Percentiles rank a stretch among this genome's conserved stretches.
phyloP scores from a whole-genome alignment of 2,797 vertebrate genomes.

The Podarcis lilfordi region DNA sequence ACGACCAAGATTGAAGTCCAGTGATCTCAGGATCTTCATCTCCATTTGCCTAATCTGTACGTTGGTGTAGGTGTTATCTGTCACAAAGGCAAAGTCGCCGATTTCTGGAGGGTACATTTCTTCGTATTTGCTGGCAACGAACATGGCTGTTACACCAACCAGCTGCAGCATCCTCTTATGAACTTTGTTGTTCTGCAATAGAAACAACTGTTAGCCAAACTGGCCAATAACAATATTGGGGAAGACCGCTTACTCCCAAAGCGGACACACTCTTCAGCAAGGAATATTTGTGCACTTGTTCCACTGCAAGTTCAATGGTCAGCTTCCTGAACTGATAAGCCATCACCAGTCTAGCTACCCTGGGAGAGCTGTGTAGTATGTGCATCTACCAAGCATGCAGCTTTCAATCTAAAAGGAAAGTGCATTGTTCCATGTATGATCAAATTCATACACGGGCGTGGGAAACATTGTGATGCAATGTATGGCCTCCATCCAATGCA shows the following conservation, averaged over 20 bases:
- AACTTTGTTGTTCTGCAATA: slow-evolving; percentile 79
- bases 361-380: no score
- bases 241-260: neutral
- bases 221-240: neutral
- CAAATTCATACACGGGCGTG: no score
- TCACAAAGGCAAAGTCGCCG: slow-evolving; percentile 66
- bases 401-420: neutral
- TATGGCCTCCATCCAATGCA: no score
- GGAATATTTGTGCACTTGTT: no score
- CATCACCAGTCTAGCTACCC: neutral
- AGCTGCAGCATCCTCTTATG: slow-evolving; percentile 86
- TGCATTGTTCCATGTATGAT: neutral
- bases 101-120: slow-evolving; percentile 61
- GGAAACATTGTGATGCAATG: no score
- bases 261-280: no score
- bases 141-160: slow-evolving; percentile 78
- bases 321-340: no score
- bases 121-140: slow-evolving; percentile 76
- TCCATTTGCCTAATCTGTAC: slow-evolving; percentile 73
- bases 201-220: no score
- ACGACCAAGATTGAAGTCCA: slow-evolving; percentile 66
- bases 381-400: neutral
- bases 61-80: slow-evolving; percentile 61
- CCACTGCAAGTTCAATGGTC: no score
- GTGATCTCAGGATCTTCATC: slow-evolving; percentile 69